A percentile compares a stretch with the other conserved stretches of the same genome.
Conservation (phyloP, 2,888 invertebrate species). For the Megalurothrips usitatus region DNA sequence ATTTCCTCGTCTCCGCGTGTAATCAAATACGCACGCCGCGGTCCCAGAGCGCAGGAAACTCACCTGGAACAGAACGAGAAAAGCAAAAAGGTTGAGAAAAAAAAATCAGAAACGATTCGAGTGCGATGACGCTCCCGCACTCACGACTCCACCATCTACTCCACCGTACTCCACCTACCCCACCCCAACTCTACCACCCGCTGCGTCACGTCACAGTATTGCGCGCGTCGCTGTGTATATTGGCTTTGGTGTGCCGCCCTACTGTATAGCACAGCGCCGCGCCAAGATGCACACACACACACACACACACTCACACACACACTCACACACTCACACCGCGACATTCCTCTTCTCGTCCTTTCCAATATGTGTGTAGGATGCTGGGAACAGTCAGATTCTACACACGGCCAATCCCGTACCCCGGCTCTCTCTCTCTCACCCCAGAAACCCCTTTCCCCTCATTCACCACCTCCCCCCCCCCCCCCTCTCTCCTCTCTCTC, state of each 20-base stretch:
- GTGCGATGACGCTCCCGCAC: too few species aligned
- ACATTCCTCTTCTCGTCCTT: neutral
- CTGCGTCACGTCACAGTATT: too few species aligned
- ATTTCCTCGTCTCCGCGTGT: neutral
- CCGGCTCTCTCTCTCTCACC: neutral
- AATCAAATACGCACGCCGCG: neutral
- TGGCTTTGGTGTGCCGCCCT: too few species aligned
- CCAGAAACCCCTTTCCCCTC: neutral
- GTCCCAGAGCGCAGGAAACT: neutral
- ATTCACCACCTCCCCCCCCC: neutral
- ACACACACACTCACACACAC: neutral
- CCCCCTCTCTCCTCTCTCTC: neutral
- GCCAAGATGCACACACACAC: neutral
- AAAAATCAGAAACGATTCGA: neutral
- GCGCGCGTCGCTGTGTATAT: too few species aligned
- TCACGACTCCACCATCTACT: too few species aligned
- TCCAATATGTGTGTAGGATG: neutral
- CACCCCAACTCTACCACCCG: too few species aligned
- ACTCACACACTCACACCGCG: neutral
- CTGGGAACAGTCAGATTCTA: too few species aligned
- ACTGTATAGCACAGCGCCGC: too few species aligned
- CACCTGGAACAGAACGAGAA: neutral
- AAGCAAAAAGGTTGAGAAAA: neutral
- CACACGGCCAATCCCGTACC: neutral
- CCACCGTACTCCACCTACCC: too few species aligned